These are phyloP conservation scores for Sitta europaea DNA, from an alignment of 2,113 vertebrate species.

Conservation along the genomic window DNA sequence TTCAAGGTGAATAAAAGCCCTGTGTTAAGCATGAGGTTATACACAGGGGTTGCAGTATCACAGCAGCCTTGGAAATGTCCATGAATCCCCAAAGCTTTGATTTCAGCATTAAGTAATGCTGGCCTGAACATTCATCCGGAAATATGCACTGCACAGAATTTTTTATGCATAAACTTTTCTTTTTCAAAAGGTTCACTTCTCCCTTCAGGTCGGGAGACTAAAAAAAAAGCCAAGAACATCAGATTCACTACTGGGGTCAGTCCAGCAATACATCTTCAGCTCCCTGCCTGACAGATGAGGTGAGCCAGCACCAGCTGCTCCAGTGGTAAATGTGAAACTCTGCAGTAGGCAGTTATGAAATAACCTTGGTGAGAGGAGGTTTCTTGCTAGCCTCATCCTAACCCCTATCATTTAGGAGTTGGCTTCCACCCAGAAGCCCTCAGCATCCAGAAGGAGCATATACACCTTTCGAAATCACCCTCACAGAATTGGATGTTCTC, in stretches of 20 bases:
- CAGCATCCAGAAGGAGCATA: not conserved
- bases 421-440: not conserved
- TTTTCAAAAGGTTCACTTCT: slow-evolving; percentile 34
- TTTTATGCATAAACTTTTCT: slow-evolving; percentile 26
- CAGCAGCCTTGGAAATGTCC: slow-evolving; percentile 39
- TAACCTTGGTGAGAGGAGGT: slow-evolving; percentile 24
- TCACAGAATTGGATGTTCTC: not conserved
- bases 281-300: slow-evolving; percentile 31
- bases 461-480: not conserved
- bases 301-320: slow-evolving; percentile 62
- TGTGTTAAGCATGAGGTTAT: slow-evolving; percentile 15
- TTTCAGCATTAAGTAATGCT: slow-evolving; percentile 31
- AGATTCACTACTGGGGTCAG: slow-evolving; percentile 23
- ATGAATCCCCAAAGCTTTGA: slow-evolving; percentile 30
- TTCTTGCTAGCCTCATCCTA: slow-evolving; percentile 18
- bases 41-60: not conserved
- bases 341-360: slow-evolving; percentile 49
- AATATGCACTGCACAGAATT: not conserved
- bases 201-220: not conserved
- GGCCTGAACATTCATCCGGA: slow-evolving; percentile 13
- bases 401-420: not conserved
- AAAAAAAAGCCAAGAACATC: not conserved
- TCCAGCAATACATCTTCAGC: slow-evolving; percentile 36
- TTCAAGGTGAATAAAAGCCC: slow-evolving; percentile 44
- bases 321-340: slow-evolving; percentile 12